These are phyloP conservation scores for Phoenoteleia sp. DNA, from an alignment of 2,888 invertebrate genomes.

Conservation along the genomic window DNA sequence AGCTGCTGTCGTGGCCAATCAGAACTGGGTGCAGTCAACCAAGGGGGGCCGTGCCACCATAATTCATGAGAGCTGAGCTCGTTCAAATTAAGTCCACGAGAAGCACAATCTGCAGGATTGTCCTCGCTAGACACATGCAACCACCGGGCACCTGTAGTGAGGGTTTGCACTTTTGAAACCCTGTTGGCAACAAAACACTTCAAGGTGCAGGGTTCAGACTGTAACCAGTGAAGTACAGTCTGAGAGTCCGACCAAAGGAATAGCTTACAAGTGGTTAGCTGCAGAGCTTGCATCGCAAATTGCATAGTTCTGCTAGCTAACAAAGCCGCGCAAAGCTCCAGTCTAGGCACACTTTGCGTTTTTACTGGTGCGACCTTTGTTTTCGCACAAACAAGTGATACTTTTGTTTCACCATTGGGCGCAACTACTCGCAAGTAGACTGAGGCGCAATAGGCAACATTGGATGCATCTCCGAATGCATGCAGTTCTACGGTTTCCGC, in stretches of 20 bases:
- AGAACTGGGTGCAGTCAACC: slow-evolving; percentile 10
- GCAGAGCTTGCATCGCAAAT: no score
- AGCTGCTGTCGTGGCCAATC: neutral
- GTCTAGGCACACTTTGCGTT: slow-evolving; percentile 30
- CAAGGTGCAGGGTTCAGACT: slow-evolving; percentile 1
- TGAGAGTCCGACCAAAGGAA: neutral
- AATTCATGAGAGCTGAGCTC: slow-evolving; percentile 50
- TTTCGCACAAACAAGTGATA: no score
- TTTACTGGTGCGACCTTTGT: slow-evolving; percentile 11
- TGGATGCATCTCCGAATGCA: neutral
- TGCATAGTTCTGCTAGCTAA: no score
- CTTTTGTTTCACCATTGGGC: neutral
- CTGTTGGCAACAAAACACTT: slow-evolving; percentile 68
- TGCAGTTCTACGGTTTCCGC: neutral
- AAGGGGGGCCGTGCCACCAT: slow-evolving; percentile 64
- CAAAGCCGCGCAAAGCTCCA: slow-evolving; percentile 61
- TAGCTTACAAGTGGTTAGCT: no score
- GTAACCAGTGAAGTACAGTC: neutral
- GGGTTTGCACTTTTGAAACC: slow-evolving; percentile 66
- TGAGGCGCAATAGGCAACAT: no score
- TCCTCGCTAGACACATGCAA: slow-evolving; percentile 48
- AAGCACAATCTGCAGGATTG: slow-evolving; percentile 73
- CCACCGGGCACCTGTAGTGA: slow-evolving; percentile 20
- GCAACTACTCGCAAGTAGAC: neutral
- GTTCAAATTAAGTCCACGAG: slow-evolving; percentile 53